Evolutionary conservation across 2,888 invertebrate species (phyloP), one percentile per base, ranked within the genome.

Genomic region (Tetrapedia diversipes): DNA sequence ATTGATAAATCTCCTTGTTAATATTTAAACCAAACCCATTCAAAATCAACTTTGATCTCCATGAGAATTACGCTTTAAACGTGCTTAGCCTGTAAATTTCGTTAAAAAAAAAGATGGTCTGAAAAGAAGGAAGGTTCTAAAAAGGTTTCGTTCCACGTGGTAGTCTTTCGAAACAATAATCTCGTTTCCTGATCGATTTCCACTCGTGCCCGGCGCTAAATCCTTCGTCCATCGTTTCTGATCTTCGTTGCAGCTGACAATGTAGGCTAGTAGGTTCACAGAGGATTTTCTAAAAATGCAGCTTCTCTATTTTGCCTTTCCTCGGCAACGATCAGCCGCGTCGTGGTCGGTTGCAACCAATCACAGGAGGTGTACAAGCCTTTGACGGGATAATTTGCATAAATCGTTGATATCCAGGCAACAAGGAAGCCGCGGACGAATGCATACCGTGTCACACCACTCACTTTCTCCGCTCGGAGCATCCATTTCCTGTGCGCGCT

Each of bases 361-460:
- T 4, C 34, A 16, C 34, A 37, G n/a, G 16, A 4, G n/a, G 11
- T 1, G n/a, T n/a, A 11, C n/a, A 11, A 11, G 7, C 49, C 60
- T 54, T 29, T 22, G 54, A 37, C 49, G 29, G 7, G 75, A 39
- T 56, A 39, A 76, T 72, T 69, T 61, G 43, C 51, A 49, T 57
- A 78, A 56, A 71, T 56, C 54, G 68, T 27, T 22, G 66, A 71
- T 66, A 68, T 72, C 73, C 60, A 49, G 56, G 57, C 24, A 57
- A 47, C 43, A 14, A 39, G 14, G 83, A 72, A 74, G 79, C 80
- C 29, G 49, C 82, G 87, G 85, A 87, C 87, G 85, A 88, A 81
- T 85, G n/a, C n/a, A n/a, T 85, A 86, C 81, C 74, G 85, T 84
- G 87, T 86, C 86, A 83, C n/a, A 85, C 84, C 80, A 77, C 84